These are phyloP conservation scores for Dendrolimus punctatus DNA, from an alignment of 1,140 invertebrate genomes.

Conservation along the genomic window DNA sequence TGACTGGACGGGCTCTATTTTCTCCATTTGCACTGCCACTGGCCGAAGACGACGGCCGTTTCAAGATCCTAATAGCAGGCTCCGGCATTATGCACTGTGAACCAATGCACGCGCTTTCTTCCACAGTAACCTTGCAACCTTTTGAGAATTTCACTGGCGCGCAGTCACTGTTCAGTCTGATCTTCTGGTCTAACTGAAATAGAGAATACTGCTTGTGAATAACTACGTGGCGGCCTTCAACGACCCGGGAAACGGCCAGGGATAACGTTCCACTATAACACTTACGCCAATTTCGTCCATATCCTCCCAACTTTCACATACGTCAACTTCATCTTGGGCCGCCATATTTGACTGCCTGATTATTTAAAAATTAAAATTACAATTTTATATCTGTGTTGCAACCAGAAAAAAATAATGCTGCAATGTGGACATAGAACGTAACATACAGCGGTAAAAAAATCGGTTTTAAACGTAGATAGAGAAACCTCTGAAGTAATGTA, in stretches of 20 bases:
- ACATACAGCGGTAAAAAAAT: not conserved
- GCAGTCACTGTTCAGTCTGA: constrained; percentile 56
- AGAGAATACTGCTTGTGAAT: constrained; percentile 27
- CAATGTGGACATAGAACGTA: constrained; percentile 8
- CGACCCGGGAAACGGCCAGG: constrained; percentile 9
- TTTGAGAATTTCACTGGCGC: constrained; percentile 43
- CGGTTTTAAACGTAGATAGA: too few relatives aligned
- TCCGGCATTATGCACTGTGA: constrained; percentile 73
- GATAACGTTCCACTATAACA: constrained; percentile 36
- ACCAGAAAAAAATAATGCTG: too few relatives aligned
- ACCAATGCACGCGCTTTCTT: constrained; percentile 68
- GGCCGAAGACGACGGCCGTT: constrained; percentile 74
- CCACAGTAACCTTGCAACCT: constrained; percentile 68
- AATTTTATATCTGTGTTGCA: too few relatives aligned
- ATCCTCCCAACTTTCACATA: constrained; percentile 87
- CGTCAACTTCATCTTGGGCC: constrained; percentile 70
- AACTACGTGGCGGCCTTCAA: constrained; percentile 6
- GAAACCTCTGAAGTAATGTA: too few relatives aligned
- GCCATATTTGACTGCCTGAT: constrained; percentile 58
- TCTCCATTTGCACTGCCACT: constrained; percentile 74
- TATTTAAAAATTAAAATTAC: too few relatives aligned
- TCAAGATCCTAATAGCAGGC: constrained; percentile 87
- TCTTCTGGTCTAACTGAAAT: constrained; percentile 64
- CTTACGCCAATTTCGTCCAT: constrained; percentile 79
- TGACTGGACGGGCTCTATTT: constrained; percentile 78